phyloP scores from a whole-genome alignment of 2,888 invertebrate species.

The Platerodrilus igneus region DNA sequence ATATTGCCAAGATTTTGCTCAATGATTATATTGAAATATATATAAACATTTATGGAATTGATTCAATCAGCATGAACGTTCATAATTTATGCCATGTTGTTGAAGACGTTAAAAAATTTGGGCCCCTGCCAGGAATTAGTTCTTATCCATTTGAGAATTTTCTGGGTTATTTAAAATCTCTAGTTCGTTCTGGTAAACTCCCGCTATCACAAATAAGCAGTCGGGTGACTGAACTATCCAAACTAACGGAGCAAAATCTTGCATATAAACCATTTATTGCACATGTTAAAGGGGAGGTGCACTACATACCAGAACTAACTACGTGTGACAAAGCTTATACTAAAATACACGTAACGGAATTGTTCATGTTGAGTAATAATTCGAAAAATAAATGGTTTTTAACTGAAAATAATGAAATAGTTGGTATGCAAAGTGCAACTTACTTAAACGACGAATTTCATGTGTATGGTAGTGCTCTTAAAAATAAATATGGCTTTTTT shows the following conservation, averaged over 20 bases:
- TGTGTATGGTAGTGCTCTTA: too few species aligned
- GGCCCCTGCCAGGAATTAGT: slow-evolving; percentile 32
- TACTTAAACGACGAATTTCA: too few species aligned
- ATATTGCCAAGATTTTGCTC: slow-evolving; percentile 15
- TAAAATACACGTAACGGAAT: slow-evolving; percentile 5
- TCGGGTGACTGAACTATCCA: slow-evolving; percentile 20
- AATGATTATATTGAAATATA: slow-evolving; percentile 19
- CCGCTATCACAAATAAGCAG: slow-evolving; percentile 22
- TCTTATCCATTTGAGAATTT: slow-evolving; percentile 38
- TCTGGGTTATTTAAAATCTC: slow-evolving; percentile 23
- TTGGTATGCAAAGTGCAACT: slow-evolving; percentile 13
- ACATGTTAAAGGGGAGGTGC: slow-evolving; percentile 6
- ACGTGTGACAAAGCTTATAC: slow-evolving; percentile 9
- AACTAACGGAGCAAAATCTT: too few species aligned
- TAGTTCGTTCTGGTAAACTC: slow-evolving; percentile 18
- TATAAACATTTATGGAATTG: slow-evolving; percentile 33
- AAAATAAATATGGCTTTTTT: too few species aligned
- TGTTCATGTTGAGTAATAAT: slow-evolving; percentile 12
- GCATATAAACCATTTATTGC: too few species aligned
- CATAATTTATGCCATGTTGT: slow-evolving; percentile 37
- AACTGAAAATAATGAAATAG: slow-evolving; percentile 16
- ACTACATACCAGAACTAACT: background rate
- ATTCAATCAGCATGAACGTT: slow-evolving; percentile 35
- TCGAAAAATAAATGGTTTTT: slow-evolving; percentile 25
- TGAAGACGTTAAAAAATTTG: slow-evolving; percentile 34